Percentiles rank a stretch among this genome's conserved stretches.
These are phyloP conservation scores for Girardia tigrina DNA, from an alignment of 2,888 invertebrate species.

Conservation along the genomic window DNA sequence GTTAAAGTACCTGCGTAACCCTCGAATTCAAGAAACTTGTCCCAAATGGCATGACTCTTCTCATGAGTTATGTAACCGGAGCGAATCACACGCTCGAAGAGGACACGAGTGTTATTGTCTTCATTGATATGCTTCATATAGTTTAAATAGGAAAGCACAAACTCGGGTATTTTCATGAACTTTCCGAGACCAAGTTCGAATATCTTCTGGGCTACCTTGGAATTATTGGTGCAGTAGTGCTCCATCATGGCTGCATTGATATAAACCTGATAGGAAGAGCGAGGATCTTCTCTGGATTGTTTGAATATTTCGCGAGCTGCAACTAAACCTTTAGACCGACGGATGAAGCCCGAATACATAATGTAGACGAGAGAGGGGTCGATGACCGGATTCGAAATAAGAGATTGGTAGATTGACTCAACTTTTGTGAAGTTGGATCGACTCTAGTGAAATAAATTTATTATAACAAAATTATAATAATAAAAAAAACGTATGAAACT, in stretches of 20 bases:
- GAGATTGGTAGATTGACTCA: too few relatives aligned
- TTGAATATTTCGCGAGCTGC: slow-evolving; percentile 86
- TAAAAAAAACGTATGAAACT: too few relatives aligned
- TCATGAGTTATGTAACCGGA: slow-evolving; percentile 77
- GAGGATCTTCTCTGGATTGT: slow-evolving; percentile 72
- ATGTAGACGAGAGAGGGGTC: slow-evolving; percentile 60
- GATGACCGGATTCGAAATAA: too few relatives aligned
- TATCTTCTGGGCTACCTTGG: slow-evolving; percentile 83
- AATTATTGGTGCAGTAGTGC: slow-evolving; percentile 94
- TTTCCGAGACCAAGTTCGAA: slow-evolving; percentile 94
- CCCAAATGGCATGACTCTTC: slow-evolving; percentile 91
- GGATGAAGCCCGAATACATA: slow-evolving; percentile 95
- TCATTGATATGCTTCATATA: slow-evolving; percentile 89
- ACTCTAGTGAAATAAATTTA: too few relatives aligned
- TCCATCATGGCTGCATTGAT: slow-evolving; percentile 96
- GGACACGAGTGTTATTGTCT: slow-evolving; percentile 96
- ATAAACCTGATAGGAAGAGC: slow-evolving; percentile 75
- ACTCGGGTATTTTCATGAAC: slow-evolving; percentile 83
- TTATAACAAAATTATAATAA: too few relatives aligned
- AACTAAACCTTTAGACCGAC: slow-evolving; percentile 91
- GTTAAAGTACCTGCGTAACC: slow-evolving; percentile 92
- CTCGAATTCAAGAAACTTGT: slow-evolving; percentile 91
- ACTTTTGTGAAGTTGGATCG: too few relatives aligned
- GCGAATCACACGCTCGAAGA: slow-evolving; percentile 85
- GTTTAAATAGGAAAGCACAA: slow-evolving; percentile 84